Evolutionary conservation across 1,140 invertebrate species (phyloP), one percentile per base, ranked within the genome.

Genomic region (Andrena cerasifolii): DNA sequence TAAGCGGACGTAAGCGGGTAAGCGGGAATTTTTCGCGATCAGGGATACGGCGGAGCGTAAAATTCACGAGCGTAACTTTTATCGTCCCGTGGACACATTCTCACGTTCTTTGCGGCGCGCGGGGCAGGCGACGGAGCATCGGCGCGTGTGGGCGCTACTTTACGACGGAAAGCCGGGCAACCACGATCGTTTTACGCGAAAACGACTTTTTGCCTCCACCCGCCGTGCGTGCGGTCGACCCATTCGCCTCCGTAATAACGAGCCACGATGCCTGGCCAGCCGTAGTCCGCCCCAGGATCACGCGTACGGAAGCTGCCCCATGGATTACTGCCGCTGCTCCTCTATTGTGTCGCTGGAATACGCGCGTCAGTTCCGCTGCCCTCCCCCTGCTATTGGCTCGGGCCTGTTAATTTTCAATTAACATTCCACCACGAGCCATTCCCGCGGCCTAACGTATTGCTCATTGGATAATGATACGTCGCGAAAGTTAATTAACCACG

Each of bases 61-160:
- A 88, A 85, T 87, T 88, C 80, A 82, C 81, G 78, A 89, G 85
- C 79, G 82, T 82, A 86, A 87, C 79, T 88, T 89, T 88, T 87
- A 89, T 88, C 87, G 87, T 85, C 79, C 78, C 78, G 75, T 54
- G 86, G 68, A 89, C 88, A 89, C 88, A 88, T 89, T 89, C 86
- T 86, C 85, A 86, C 81, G 86, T 88, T 88, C 83, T 89, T 86
- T 78, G 76, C 71, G 78, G 80, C 78, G 75, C 70, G 63, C 47
- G 65, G 58, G 14, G 36, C 63, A 58, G 40, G 47, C 24, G 36
- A 26, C n/a, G 59, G 4, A 36, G 28, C 65, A 53, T 59, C 80
- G 80, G 77, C 75, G 81, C 80, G 83, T 82, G 88, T 89, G 82
- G 88, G 88, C 88, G 87, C 81, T 72, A 81, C 54, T 86, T 87